Base-by-base conservation (phyloP, 2,888 invertebrate genomes). In the Catocala fraxini region DNA sequence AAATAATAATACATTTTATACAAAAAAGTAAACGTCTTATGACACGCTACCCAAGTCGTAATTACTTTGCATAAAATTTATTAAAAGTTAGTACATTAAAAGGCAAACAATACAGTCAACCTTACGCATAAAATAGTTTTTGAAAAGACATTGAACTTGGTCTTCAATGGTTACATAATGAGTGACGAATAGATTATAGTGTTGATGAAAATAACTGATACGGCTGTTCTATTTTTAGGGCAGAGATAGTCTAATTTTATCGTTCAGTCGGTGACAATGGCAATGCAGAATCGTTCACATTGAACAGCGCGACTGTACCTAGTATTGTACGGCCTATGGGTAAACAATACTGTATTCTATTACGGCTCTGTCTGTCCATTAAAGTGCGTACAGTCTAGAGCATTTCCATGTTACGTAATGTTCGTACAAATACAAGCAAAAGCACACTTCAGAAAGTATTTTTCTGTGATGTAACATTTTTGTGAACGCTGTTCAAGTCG, bases 191-290 rank as follows among this genome's bases (percentile, higher is more conserved):
- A 48, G 33, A n/a, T 33, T 48, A 11, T 47, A 11, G 48, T 25
- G 47, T 15, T 13, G 47, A 5, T 11, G 6, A 35, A 13, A 39
- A 35, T 25, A 41, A n/a, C 15, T 6, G 15, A 6, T 41, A 5
- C 25, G 13, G 12, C 42, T 3, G 11, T n/a, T 10, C n/a, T 15
- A 41, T 39, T 52, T 52, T 11, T n/a, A 52, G 15, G 7, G 9
- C 6, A 15, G 42, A 25, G 52, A 52, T 25, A 33, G 25, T 45
- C 47, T 47, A 47, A 52, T 25, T 52, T 52, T 10, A 13, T 42
- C 52, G 52, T 35, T 12, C 12, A 12, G 5, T 53, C 5, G 5
- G 11, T 53, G 13, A 34, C 33, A 53, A 43, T 33, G 33, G 33
- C 43, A 53, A 53, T 52, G 25, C 33, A 53, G 43, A 53, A 25